Evolutionary conservation across 2,888 invertebrate genomes (phyloP).

Genomic region (Tyria jacobaeae): DNA sequence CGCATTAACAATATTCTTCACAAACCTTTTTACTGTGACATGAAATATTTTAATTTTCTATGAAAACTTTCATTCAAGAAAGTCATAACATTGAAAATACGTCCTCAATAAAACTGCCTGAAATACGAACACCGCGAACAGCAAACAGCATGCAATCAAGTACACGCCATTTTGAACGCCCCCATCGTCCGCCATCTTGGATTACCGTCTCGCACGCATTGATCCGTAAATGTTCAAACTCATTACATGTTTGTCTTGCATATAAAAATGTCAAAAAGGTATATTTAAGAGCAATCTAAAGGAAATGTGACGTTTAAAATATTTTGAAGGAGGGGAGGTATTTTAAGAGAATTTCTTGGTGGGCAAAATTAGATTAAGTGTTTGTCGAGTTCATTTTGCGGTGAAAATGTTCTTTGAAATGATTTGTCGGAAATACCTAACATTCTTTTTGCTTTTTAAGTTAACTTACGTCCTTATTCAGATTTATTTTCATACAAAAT

Average conservation of each 20-base stretch:
- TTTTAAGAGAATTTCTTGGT: slow-evolving; percentile 11
- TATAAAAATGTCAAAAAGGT: slow-evolving; percentile 67
- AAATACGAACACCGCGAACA: slow-evolving; percentile 11
- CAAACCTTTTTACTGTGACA: no score
- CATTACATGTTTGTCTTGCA: slow-evolving; percentile 81
- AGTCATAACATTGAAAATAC: slow-evolving; percentile 8
- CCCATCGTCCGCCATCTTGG: slow-evolving; percentile 49
- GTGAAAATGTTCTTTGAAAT: slow-evolving; percentile 8
- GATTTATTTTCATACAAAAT: not conserved
- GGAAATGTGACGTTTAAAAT: slow-evolving; percentile 25
- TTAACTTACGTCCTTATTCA: not conserved
- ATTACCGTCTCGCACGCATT: slow-evolving; percentile 33
- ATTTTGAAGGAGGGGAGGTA: slow-evolving; percentile 18
- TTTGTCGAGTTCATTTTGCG: slow-evolving; percentile 24
- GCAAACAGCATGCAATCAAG: slow-evolving; percentile 47
- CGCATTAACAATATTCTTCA: no score
- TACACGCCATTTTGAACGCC: slow-evolving; percentile 29
- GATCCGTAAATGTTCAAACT: slow-evolving; percentile 76
- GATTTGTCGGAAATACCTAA: not conserved
- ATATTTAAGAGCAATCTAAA: slow-evolving; percentile 42
- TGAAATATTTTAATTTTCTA: not conserved
- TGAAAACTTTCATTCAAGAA: not conserved
- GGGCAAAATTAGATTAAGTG: slow-evolving; percentile 17
- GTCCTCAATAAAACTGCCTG: slow-evolving; percentile 29
- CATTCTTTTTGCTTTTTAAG: slow-evolving; percentile 2